A percentile compares a stretch with the other conserved stretches of the same genome.
Conservation (phyloP, 2,113 vertebrate species). For the Hemiscyllium ocellatum region DNA sequence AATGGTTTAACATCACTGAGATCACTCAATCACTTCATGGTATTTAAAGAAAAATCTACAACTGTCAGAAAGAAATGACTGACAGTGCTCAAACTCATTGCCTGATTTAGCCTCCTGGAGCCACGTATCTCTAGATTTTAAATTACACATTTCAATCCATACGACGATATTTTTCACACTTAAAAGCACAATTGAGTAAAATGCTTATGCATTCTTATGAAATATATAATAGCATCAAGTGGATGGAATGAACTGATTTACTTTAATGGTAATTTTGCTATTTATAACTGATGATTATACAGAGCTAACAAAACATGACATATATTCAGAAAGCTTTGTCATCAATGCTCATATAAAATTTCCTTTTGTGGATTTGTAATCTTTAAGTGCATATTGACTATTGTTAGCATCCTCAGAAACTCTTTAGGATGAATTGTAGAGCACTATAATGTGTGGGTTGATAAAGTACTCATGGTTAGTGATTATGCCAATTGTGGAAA, state of each 20-base stretch:
- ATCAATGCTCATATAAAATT: background rate
- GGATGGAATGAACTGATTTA: background rate
- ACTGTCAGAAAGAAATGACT: background rate
- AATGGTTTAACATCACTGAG: background rate
- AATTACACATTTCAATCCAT: background rate
- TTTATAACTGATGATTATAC: background rate
- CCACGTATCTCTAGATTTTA: background rate
- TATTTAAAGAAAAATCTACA: background rate
- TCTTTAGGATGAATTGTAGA: background rate
- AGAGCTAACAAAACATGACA: background rate
- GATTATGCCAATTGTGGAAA: background rate
- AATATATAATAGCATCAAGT: background rate
- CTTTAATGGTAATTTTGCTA: background rate
- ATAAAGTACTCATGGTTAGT: background rate
- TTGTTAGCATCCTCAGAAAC: background rate
- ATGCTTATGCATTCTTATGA: background rate
- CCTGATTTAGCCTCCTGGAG: background rate
- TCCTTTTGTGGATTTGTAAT: background rate
- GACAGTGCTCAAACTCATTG: background rate
- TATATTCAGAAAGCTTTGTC: background rate
- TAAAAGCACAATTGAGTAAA: background rate
- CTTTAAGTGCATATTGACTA: conserved; percentile 13
- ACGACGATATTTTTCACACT: background rate
- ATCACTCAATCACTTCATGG: background rate
- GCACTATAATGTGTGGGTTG: background rate